Evolutionary conservation across 2,888 invertebrate genomes (phyloP).

Genomic region (Phortica magna): DNA sequence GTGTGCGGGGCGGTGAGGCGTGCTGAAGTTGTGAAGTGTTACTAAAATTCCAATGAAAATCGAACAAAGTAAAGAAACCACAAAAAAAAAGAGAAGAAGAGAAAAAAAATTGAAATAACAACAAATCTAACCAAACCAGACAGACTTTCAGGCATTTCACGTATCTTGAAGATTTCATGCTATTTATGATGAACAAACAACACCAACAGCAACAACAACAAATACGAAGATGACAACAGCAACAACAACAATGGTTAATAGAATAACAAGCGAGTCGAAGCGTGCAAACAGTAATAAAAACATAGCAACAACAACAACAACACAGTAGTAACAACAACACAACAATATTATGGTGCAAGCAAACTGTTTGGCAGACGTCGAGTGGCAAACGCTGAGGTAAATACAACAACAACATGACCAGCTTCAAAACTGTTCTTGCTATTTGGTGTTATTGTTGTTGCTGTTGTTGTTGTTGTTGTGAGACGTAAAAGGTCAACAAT

Average conservation of each 20-base stretch:
- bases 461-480: slow-evolving; percentile 35
- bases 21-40: slow-evolving; percentile 20
- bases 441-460: slow-evolving; percentile 10
- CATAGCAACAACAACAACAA: slow-evolving; percentile 51
- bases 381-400: not conserved
- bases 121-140: not conserved
- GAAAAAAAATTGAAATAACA: slow-evolving; percentile 7
- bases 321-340: no score
- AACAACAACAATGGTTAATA: slow-evolving; percentile 23
- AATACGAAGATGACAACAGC: slow-evolving; percentile 31
- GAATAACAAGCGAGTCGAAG: slow-evolving; percentile 46
- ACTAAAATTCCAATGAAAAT: slow-evolving; percentile 30
- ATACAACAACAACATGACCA: slow-evolving; percentile 34
- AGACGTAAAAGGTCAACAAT: slow-evolving; percentile 72
- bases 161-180: slow-evolving; percentile 67
- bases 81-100: not conserved
- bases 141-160: slow-evolving; percentile 69
- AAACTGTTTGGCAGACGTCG: not conserved
- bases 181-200: slow-evolving; percentile 70
- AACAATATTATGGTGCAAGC: not conserved
- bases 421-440: slow-evolving; percentile 12
- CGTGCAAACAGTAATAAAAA: slow-evolving; percentile 71
- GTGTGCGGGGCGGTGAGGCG: not conserved
- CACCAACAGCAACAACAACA: slow-evolving; percentile 58
- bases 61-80: slow-evolving; percentile 7